These are phyloP conservation scores for Baronia brevicornis DNA, from an alignment of 2,888 invertebrate species.

Conservation along the genomic window DNA sequence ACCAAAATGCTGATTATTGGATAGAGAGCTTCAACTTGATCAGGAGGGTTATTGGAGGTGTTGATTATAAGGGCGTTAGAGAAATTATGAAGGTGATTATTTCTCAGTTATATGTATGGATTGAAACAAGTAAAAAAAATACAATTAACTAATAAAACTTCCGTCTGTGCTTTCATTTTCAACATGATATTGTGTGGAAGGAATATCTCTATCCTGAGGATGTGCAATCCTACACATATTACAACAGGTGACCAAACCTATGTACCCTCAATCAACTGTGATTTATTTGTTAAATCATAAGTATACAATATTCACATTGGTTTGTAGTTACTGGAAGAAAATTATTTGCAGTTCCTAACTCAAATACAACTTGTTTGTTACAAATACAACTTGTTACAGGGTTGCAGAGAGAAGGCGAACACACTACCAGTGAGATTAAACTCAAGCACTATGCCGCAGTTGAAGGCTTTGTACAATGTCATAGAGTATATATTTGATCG, in stretches of 20 bases:
- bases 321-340: background rate
- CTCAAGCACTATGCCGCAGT: constrained; percentile 86
- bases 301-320: too few species aligned
- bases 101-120: background rate
- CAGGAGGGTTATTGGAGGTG: constrained; percentile 89
- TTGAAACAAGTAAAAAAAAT: too few species aligned
- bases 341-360: background rate
- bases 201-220: too few species aligned
- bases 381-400: constrained; percentile 57
- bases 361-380: background rate
- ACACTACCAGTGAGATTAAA: constrained; percentile 86
- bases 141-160: too few species aligned
- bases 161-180: too few species aligned
- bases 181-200: too few species aligned
- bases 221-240: too few species aligned
- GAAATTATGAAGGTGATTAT: constrained; percentile 89
- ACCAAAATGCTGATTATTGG: constrained; percentile 91
- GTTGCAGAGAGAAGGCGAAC: constrained; percentile 91
- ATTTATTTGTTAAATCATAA: too few species aligned
- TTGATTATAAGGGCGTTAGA: constrained; percentile 96
- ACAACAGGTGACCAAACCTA: too few species aligned
- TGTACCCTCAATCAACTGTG: too few species aligned
- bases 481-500: constrained; percentile 94
- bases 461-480: constrained; percentile 87
- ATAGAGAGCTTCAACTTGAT: constrained; percentile 90